These are phyloP conservation scores for Himalopsyche japonica DNA, from an alignment of 2,888 invertebrate species.

Conservation along the genomic window DNA sequence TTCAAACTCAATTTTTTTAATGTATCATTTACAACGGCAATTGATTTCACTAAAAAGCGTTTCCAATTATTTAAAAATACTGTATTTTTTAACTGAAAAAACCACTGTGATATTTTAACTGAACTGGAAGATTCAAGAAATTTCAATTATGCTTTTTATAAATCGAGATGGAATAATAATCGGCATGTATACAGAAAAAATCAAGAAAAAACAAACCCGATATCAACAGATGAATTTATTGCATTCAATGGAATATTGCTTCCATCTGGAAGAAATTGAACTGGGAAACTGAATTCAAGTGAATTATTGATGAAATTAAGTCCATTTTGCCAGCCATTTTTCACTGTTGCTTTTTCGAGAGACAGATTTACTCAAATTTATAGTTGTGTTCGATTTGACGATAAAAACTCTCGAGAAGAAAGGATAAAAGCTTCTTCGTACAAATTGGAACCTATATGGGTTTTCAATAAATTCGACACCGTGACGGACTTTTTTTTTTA, in stretches of 20 bases:
- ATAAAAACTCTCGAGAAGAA: conserved; percentile 16
- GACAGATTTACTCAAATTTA: conserved; percentile 19
- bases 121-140: too few species aligned
- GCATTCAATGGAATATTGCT: conserved; percentile 24
- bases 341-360: conserved; percentile 18
- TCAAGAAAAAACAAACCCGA: neutral
- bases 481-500: too few species aligned
- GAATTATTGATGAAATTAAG: conserved; percentile 22
- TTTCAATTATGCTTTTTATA: too few species aligned
- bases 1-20: too few species aligned
- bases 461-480: conserved; percentile 21
- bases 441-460: conserved; percentile 12
- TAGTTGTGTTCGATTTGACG: conserved; percentile 20
- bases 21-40: too few species aligned
- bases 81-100: too few species aligned
- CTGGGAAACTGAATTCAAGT: conserved; percentile 14
- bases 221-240: conserved; percentile 21
- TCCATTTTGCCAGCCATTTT: conserved; percentile 29
- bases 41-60: too few species aligned
- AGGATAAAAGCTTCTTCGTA: conserved; percentile 16
- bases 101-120: too few species aligned
- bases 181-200: neutral
- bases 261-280: conserved; percentile 18
- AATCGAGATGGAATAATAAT: too few species aligned
- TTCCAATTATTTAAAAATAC: too few species aligned